Conservation (phyloP, 1,140 invertebrate genomes). For the Condylostylus longicornis region DNA sequence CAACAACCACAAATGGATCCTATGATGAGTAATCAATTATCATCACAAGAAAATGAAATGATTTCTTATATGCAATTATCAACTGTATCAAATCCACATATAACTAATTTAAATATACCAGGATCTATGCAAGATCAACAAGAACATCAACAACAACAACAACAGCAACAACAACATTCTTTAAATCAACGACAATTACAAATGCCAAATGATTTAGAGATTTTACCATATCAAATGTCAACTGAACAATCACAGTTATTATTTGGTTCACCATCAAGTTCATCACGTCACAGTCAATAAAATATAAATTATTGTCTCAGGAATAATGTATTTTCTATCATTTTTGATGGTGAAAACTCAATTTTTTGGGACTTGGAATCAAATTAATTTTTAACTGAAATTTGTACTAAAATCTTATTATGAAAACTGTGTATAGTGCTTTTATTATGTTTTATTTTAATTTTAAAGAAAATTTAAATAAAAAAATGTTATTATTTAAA, state of each 20-base stretch:
- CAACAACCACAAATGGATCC: constrained; percentile 3
- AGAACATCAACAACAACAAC: constrained; percentile 7
- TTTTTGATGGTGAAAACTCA: too few species aligned
- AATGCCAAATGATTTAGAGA: constrained; percentile 25
- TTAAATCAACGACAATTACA: constrained; percentile 9
- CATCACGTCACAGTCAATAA: constrained; percentile 18
- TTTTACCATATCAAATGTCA: constrained; percentile 27
- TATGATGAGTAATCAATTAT: not conserved
- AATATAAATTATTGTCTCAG: too few species aligned
- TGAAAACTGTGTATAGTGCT: too few species aligned
- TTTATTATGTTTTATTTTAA: too few species aligned
- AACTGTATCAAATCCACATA: not conserved
- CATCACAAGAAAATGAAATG: not conserved
- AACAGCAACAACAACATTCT: constrained; percentile 8
- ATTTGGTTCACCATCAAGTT: constrained; percentile 21
- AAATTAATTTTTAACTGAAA: too few species aligned
- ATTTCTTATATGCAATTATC: constrained; percentile 4
- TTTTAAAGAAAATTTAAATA: too few species aligned
- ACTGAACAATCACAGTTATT: constrained; percentile 26
- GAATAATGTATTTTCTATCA: too few species aligned
- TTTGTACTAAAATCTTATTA: too few species aligned
- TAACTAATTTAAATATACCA: too few species aligned
- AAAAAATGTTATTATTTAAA: too few species aligned
- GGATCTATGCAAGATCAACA: too few species aligned
- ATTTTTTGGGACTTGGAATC: too few species aligned